Base-by-base conservation (phyloP, 1,140 invertebrate genomes). In the Charaxes varanes region DNA sequence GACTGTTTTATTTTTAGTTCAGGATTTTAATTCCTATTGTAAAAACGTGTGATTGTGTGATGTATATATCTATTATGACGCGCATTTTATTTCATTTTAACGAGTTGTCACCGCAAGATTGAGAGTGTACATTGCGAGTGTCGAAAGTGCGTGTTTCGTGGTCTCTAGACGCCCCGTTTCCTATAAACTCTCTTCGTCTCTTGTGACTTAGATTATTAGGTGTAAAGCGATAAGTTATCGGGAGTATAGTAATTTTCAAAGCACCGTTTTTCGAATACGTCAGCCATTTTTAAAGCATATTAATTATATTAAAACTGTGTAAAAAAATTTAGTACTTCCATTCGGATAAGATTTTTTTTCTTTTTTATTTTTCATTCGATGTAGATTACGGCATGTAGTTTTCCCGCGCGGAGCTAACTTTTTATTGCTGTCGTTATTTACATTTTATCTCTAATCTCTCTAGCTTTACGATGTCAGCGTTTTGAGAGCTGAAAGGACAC, bases 321-420 rank as follows among this genome's bases (percentile, higher is more conserved):
- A 71, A 74, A 68, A 68, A 66, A 78, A n/a, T n/a, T n/a, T n/a
- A 76, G 67, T 80, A 82, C 78, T 82, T 82, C 78, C 78, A 82
- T 77, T 80, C 74, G 73, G 70, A 68, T 77, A 77, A 77, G 66
- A 66, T 68, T 38, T 69, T 68, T 73, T 45, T 78, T 71, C 57
- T 41, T 72, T n/a, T n/a, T n/a, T n/a, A n/a, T n/a, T n/a, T n/a
- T n/a, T n/a, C n/a, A n/a, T n/a, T n/a, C n/a, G n/a, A 74, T 52
- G 61, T 79, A 79, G 74, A 60, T 42, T 74, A 71, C 48, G 58
- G 65, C 72, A 65, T 54, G 70, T 73, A 74, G 68, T 65, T 53
- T 56, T 57, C 57, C 58, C 49, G 36, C 32, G 63, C 56, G 60
- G 54, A 63, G 53, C 59, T 69, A 65, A 69, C 63, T 61, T 43